Evolutionary conservation across 2,888 invertebrate species (phyloP).

Genomic region (Scaptomyza caliginosa): DNA sequence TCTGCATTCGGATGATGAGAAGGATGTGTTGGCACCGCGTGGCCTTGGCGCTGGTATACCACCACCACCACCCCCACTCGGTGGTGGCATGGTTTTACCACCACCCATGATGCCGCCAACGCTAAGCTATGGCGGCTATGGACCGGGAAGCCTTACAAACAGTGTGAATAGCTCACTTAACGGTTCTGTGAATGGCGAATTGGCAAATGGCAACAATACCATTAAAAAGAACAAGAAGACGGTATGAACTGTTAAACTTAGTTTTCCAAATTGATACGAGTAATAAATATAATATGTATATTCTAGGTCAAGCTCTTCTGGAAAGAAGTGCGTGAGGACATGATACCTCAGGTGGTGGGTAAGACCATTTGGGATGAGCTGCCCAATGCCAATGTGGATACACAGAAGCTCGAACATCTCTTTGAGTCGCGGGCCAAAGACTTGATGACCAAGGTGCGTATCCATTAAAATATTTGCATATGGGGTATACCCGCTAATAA

Average conservation of each 20-base stretch:
- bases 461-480: neutral
- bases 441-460: slow-evolving; percentile 93
- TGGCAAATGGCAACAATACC: slow-evolving; percentile 81
- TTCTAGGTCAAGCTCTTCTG: slow-evolving; percentile 93
- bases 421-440: slow-evolving; percentile 99
- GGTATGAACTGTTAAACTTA: slow-evolving; percentile 84
- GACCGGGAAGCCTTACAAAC: slow-evolving; percentile 77
- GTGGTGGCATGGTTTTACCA: slow-evolving; percentile 84
- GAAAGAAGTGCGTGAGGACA: slow-evolving; percentile 94
- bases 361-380: slow-evolving; percentile 97
- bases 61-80: slow-evolving; percentile 92
- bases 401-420: slow-evolving; percentile 96
- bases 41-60: slow-evolving; percentile 88
- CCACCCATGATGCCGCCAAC: slow-evolving; percentile 85
- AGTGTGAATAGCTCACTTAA: slow-evolving; percentile 82
- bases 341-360: slow-evolving; percentile 86
- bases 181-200: slow-evolving; percentile 81
- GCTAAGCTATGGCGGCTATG: slow-evolving; percentile 82
- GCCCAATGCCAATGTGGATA: slow-evolving; percentile 93
- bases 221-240: slow-evolving; percentile 97
- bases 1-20: slow-evolving; percentile 94
- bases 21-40: slow-evolving; percentile 89
- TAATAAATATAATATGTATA: neutral
- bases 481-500: slow-evolving; percentile 6
- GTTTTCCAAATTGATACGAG: no score